A percentile compares a stretch with the other conserved stretches of the same genome.
These are phyloP conservation scores for Ciona savignyi DNA, from an alignment of 23 tunicate species.

Conservation along the genomic window DNA sequence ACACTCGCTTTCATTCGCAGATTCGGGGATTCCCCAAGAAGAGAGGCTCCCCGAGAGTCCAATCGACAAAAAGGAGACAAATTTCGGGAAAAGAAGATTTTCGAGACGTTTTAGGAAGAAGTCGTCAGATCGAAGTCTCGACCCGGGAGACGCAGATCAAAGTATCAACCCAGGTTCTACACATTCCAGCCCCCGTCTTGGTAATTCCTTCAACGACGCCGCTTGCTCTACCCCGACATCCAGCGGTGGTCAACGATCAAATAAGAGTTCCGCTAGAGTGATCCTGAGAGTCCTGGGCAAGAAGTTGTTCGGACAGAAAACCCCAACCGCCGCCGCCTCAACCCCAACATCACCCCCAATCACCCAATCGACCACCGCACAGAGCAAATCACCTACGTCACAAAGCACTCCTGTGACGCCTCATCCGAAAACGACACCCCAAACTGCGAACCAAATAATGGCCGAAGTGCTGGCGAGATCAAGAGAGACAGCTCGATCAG, in stretches of 20 bases:
- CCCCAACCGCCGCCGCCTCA: background rate
- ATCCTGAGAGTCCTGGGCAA: background rate
- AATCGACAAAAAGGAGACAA: background rate
- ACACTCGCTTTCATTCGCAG: no score
- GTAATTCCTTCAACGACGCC: background rate
- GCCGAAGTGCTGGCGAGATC: constrained; percentile 26
- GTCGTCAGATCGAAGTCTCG: background rate
- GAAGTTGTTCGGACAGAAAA: background rate
- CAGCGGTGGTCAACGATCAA: background rate
- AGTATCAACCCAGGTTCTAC: background rate
- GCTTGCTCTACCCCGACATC: background rate
- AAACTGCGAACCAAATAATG: background rate
- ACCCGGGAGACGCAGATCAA: background rate
- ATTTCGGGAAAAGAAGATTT: background rate
- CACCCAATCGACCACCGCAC: background rate
- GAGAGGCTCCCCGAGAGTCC: no score
- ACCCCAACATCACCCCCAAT: background rate
- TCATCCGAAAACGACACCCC: background rate
- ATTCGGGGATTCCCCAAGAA: no score
- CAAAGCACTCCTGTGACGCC: background rate
- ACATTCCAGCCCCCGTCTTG: background rate
- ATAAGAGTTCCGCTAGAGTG: background rate
- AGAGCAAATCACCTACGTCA: background rate
- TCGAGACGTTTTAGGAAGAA: background rate
- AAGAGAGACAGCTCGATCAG: constrained; percentile 11